A percentile compares a stretch with the other conserved stretches of the same genome.
Evolutionary conservation across 1,140 invertebrate genomes (phyloP).

Genomic region (Ceratosolen fusciceps): DNA sequence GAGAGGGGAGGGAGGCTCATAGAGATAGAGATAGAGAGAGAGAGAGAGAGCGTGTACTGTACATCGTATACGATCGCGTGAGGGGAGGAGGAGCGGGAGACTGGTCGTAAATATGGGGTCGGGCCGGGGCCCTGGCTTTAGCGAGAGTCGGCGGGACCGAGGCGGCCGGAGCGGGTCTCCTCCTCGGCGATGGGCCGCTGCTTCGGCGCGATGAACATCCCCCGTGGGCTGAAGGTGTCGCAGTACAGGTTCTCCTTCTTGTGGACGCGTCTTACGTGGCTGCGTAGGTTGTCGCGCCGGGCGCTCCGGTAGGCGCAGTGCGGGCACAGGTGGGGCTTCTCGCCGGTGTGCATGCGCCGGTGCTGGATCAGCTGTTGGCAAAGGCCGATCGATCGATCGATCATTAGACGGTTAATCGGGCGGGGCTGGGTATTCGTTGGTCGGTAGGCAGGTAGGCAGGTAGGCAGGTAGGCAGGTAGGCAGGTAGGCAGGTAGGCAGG

Average conservation of each 20-base stretch:
- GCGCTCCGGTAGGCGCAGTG: constrained; percentile 74
- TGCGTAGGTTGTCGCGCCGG: constrained; percentile 73
- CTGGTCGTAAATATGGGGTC: too few species aligned
- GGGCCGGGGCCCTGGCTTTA: not conserved
- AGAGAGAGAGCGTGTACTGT: too few species aligned
- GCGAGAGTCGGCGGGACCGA: not conserved
- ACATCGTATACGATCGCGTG: too few species aligned
- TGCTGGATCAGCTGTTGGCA: constrained; percentile 69
- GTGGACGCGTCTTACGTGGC: constrained; percentile 74
- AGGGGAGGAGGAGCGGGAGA: too few species aligned
- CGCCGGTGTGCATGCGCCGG: constrained; percentile 75
- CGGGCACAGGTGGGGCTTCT: constrained; percentile 74
- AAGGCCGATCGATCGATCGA: not conserved
- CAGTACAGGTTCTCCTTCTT: constrained; percentile 73
- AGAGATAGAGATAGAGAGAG: too few species aligned
- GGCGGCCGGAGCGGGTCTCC: not conserved
- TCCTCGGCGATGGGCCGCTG: not conserved
- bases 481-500: too few species aligned
- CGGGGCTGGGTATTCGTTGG: too few species aligned
- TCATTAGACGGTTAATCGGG: too few species aligned
- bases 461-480: not conserved
- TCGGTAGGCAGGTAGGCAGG: not conserved
- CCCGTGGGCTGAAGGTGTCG: constrained; percentile 73
- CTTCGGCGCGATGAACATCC: constrained; percentile 45
- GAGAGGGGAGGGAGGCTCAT: too few species aligned